phyloP scores from a whole-genome alignment of 2,888 invertebrate genomes.

The Tethea ocularis region DNA sequence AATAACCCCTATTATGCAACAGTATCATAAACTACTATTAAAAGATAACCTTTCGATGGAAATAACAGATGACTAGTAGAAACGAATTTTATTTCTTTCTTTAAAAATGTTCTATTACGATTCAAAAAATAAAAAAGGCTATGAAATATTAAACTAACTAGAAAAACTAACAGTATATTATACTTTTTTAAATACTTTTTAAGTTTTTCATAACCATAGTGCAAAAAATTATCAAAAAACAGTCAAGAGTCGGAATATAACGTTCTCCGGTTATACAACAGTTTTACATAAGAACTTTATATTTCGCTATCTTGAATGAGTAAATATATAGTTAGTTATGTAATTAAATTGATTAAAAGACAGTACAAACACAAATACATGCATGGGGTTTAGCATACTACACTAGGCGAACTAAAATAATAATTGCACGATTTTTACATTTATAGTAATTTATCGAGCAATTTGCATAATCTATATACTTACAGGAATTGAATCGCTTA shows the following conservation, averaged over 20 bases:
- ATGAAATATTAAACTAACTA: neutral
- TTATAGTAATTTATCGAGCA: neutral
- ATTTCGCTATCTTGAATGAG: neutral
- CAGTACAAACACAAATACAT: slow-evolving; percentile 2
- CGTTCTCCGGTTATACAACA: neutral
- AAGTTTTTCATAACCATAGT: no score
- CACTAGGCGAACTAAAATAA: neutral
- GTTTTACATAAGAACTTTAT: neutral
- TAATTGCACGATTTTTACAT: neutral
- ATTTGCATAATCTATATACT: neutral
- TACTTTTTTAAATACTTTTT: neutral
- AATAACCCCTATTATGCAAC: no score
- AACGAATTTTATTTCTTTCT: neutral
- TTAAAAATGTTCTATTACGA: neutral
- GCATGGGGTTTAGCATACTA: neutral
- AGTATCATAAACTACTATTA: no score
- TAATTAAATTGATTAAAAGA: neutral
- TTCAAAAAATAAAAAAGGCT: neutral
- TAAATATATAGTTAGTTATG: neutral
- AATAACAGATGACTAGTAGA: neutral
- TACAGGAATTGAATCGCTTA: no score
- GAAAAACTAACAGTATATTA: neutral
- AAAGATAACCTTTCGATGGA: neutral
- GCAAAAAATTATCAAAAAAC: no score
- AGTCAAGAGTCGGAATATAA: neutral